A percentile compares a stretch with the other conserved stretches of the same genome.
These are phyloP conservation scores for Bombyx mandarina DNA, from an alignment of 1,140 invertebrate genomes.

Conservation along the genomic window DNA sequence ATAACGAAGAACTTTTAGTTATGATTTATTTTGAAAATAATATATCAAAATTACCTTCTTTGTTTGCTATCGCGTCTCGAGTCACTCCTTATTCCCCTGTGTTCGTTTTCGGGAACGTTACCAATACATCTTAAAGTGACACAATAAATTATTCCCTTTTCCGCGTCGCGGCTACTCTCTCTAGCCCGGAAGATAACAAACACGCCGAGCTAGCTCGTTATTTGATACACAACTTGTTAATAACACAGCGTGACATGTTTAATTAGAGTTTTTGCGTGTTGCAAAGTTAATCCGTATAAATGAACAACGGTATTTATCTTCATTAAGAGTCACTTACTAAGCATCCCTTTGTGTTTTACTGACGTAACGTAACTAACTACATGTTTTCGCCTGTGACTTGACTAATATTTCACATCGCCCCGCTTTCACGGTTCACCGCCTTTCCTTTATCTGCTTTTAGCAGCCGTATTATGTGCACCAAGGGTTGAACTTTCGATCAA, in stretches of 20 bases:
- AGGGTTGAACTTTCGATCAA: conserved; percentile 66
- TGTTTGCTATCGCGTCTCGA: no score
- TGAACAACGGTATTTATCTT: conserved; percentile 66
- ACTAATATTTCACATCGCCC: conserved; percentile 65
- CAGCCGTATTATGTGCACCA: conserved; percentile 60
- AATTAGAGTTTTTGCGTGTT: conserved; percentile 24
- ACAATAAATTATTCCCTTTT: no score
- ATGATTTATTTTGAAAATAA: no score
- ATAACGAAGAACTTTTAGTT: no score
- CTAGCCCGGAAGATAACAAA: no score
- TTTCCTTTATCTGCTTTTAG: conserved; percentile 62
- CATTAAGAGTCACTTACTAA: conserved; percentile 64
- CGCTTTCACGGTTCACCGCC: conserved; percentile 56
- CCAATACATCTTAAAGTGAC: no score
- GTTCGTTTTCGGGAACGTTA: no score
- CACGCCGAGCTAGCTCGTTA: not conserved
- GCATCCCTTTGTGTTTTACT: conserved; percentile 62
- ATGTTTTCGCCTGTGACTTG: conserved; percentile 60
- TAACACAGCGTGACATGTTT: conserved; percentile 21
- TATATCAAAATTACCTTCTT: no score
- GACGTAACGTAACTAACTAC: conserved; percentile 58
- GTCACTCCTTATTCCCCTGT: no score
- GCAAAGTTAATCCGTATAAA: conserved; percentile 53
- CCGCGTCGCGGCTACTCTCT: no score
- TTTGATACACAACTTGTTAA: conserved; percentile 20